These are phyloP conservation scores for Rattus norvegicus DNA, from an alignment of 2,113 vertebrate species.

Conservation along the genomic window GRCr8 NC_086039.1:58511001-58511500, in stretches of 20 bases:
- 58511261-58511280: slow-evolving; percentile 49
- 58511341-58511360: slow-evolving; percentile 29
- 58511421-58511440: slow-evolving; percentile 59
- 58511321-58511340: slow-evolving; percentile 22
- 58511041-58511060: neutral
- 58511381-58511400: slow-evolving; percentile 13
- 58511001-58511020: neutral
- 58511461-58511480: slow-evolving; percentile 63
- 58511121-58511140: neutral
- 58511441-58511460: slow-evolving; percentile 63
- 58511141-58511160: neutral
- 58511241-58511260: slow-evolving; percentile 24
- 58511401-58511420: slow-evolving; percentile 40
- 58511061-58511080: neutral
- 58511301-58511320: neutral
- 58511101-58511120: neutral
- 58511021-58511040: slow-evolving; percentile 3
- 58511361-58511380: slow-evolving; percentile 1
- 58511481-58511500: slow-evolving; percentile 60
- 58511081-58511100: slow-evolving; percentile 36
- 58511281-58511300: slow-evolving; percentile 24
- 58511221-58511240: neutral
- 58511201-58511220: slow-evolving; percentile 12
- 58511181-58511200: slow-evolving; percentile 38
- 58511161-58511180: slow-evolving; percentile 29